These are phyloP conservation scores for Erythrocercus mccallii DNA, from an alignment of 2,113 vertebrate genomes.

Conservation along the genomic window DNA sequence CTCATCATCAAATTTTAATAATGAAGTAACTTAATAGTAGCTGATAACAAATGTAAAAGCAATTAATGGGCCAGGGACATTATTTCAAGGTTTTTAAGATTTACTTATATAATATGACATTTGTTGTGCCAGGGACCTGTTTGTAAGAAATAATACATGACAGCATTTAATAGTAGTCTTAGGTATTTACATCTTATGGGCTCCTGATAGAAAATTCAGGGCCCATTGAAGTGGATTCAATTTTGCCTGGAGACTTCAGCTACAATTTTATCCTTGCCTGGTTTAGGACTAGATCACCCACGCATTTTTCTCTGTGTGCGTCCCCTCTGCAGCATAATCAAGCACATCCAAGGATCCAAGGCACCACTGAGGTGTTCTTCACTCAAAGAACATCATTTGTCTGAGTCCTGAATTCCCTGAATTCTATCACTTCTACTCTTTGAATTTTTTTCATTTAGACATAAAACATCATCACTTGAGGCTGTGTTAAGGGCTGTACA, in stretches of 20 bases:
- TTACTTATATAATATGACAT: background rate
- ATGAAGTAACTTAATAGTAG: background rate
- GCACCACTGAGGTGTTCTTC: background rate
- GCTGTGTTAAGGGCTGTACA: background rate
- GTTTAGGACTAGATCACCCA: background rate
- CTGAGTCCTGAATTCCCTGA: background rate
- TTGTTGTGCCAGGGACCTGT: background rate
- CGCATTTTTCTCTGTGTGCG: background rate
- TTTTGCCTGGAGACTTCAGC: background rate
- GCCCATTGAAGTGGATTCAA: background rate
- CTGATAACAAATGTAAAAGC: background rate
- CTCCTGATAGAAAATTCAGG: background rate
- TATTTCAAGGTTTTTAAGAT: background rate
- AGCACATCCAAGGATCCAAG: background rate
- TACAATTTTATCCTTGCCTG: background rate
- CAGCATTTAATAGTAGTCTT: background rate
- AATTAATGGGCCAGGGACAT: background rate
- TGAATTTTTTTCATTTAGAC: background rate
- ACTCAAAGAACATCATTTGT: background rate
- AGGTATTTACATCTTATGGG: background rate
- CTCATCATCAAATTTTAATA: background rate
- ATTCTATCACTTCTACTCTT: background rate
- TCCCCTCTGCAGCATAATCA: background rate
- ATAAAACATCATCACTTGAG: background rate
- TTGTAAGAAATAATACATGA: background rate